Percentiles rank a stretch among this genome's conserved stretches.
These are phyloP conservation scores for Montipora foliosa DNA, from an alignment of 64 coral and sea anemone genomes.

Conservation along the genomic window DNA sequence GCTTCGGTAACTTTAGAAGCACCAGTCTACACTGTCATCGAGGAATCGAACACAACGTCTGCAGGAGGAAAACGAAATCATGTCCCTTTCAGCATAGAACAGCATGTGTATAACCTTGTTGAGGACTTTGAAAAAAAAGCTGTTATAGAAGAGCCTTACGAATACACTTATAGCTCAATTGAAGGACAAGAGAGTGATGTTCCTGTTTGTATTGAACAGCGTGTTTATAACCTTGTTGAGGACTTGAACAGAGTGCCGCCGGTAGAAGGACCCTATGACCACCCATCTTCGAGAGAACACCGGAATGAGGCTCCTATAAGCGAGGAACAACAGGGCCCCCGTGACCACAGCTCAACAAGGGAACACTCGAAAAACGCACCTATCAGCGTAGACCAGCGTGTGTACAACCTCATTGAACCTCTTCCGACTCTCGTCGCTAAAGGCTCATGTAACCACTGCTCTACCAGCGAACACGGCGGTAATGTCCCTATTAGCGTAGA, in stretches of 20 bases:
- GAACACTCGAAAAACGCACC: background rate
- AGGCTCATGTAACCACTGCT: no score
- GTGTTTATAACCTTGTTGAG: constrained; percentile 17
- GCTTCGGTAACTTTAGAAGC: background rate
- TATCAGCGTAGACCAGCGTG: background rate
- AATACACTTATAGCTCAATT: no score
- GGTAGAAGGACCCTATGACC: no score
- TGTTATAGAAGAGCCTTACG: no score
- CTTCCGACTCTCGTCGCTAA: background rate
- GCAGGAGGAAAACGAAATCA: background rate
- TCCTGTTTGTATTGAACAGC: background rate
- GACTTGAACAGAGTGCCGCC: no score
- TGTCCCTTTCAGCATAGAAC: background rate
- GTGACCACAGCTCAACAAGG: no score
- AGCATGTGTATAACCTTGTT: background rate
- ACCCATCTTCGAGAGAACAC: no score
- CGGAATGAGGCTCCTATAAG: no score
- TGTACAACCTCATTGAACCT: constrained; percentile 8
- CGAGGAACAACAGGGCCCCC: background rate
- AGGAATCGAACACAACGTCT: background rate
- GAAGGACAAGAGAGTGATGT: no score
- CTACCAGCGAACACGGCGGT: background rate
- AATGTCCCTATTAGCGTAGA: constrained; percentile 22
- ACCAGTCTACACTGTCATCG: background rate
- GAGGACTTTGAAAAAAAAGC: background rate